Base-by-base conservation (phyloP, 2,113 vertebrate genomes). In the Tinamus guttatus region DNA sequence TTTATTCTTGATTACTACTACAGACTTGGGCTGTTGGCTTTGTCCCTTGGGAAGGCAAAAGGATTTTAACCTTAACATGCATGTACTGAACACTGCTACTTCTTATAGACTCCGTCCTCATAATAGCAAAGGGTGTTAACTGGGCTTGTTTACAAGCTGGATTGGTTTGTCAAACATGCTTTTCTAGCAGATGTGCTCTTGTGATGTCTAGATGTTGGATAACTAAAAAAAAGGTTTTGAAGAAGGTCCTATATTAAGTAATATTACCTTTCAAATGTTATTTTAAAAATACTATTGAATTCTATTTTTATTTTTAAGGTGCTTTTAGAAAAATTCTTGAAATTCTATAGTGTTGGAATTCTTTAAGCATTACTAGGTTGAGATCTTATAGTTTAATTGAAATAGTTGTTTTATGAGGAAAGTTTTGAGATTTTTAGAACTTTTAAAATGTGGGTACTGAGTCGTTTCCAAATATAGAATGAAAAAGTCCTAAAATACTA, bases 401-500 rank as follows among this genome's bases (percentile, higher is more conserved):
- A 88, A 60, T 65, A 38, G 36, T 9, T 60, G 25, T 78, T 86
- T 71, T 27, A 16, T 69, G 69, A 87, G 58, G 63, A 15, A 74
- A 51, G 25, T 81, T 92, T 90, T 95, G 68, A 90, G 41, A 81
- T 68, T 86, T n/a, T 78, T 71, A 79, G 27, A 7, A 16, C 22
- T 88, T 87, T 94, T 76, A 84, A 88, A 95, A 86, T 88, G 45
- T 38, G 56, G 69, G 62, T 75, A n/a, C 47, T 64, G 41, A 88
- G 20, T 32, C 88, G 90, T 18, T 83, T 69, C 85, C 80, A 83
- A 91, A 83, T 67, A 70, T 28, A 1, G 14, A 93, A 64, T 69
- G 65, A 62, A 81, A 77, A n/a, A n/a, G 15, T 24, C 47, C 21
- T 74, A 59, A n/a, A 58, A 19, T 17, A n/a, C 16, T 25, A 3